phyloP scores from a whole-genome alignment of 1,140 invertebrate species.

The Pristionchus pacificus region DNA sequence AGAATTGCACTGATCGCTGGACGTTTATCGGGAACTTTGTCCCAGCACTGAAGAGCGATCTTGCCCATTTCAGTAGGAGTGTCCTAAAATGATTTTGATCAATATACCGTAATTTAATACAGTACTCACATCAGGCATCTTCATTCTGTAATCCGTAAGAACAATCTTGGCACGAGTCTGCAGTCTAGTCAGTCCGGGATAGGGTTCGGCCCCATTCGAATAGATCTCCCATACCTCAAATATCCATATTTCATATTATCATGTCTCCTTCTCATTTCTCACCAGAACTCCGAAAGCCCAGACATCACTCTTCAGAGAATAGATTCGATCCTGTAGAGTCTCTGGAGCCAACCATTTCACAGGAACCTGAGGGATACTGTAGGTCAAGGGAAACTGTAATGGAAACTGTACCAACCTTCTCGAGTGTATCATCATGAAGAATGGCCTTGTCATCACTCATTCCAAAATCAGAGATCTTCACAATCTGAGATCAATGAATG shows the following conservation, averaged over 20 bases:
- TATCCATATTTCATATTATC: not conserved
- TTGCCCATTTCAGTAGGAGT: constrained; percentile 3
- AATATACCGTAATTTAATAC: not conserved
- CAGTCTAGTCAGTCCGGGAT: constrained; percentile 42
- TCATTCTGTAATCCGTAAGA: constrained; percentile 39
- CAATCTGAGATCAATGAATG: constrained; percentile 12
- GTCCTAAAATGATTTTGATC: not conserved
- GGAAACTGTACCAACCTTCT: constrained; percentile 61
- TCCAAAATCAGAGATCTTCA: constrained; percentile 42
- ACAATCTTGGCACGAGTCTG: constrained; percentile 43
- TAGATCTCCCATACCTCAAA: constrained; percentile 38
- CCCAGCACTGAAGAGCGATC: constrained; percentile 20
- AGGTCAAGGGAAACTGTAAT: not conserved
- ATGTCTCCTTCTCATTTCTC: too few species aligned
- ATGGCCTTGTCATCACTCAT: constrained; percentile 35
- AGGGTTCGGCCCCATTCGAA: constrained; percentile 38
- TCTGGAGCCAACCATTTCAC: constrained; percentile 67
- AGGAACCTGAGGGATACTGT: constrained; percentile 60
- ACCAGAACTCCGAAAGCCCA: constrained; percentile 36
- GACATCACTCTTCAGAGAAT: constrained; percentile 42
- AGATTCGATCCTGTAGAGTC: constrained; percentile 48
- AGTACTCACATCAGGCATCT: constrained; percentile 34
- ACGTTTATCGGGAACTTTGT: constrained; percentile 20
- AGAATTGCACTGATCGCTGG: not conserved
- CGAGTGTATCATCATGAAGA: constrained; percentile 75